Percentiles rank a stretch among this genome's conserved stretches.
Evolutionary conservation across 2,888 invertebrate genomes (phyloP).

Genomic region (Melangyna quadrimaculata): DNA sequence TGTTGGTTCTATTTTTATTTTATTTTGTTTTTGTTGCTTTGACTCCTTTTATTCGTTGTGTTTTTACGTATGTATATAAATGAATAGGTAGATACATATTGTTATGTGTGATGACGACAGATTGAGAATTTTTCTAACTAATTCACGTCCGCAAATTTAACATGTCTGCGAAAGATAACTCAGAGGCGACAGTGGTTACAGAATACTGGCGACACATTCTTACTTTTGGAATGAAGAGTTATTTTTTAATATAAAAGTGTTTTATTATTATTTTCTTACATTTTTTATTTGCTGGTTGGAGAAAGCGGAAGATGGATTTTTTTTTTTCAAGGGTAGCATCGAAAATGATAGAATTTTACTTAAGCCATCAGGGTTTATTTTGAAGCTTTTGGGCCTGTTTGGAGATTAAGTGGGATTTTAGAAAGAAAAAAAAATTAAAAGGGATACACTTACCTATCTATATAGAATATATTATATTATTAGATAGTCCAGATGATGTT

Average conservation of each 20-base stretch:
- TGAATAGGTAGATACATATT: neutral
- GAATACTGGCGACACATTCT: conserved; percentile 55
- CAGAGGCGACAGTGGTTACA: conserved; percentile 27
- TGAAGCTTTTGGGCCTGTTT: neutral
- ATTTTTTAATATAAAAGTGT: conserved; percentile 61
- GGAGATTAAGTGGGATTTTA: neutral
- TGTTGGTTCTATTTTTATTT: conserved; percentile 6
- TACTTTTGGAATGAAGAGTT: conserved; percentile 48
- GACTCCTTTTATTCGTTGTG: neutral
- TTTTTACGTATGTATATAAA: neutral
- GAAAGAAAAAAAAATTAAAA: neutral
- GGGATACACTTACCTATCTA: neutral
- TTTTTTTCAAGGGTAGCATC: conserved; percentile 17
- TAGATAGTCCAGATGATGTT: too few species aligned
- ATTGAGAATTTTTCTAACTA: conserved; percentile 57
- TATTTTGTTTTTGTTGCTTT: neutral
- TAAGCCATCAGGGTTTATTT: conserved; percentile 13
- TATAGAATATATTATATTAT: neutral
- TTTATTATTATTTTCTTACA: conserved; percentile 22
- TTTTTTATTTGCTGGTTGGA: neutral
- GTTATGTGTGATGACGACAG: conserved; percentile 38
- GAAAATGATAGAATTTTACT: neutral
- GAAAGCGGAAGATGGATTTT: neutral
- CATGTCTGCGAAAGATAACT: conserved; percentile 26
- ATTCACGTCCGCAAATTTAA: conserved; percentile 53